A percentile compares a stretch with the other conserved stretches of the same genome.
These are phyloP conservation scores for Bothrops jararaca DNA, from an alignment of 2,113 vertebrate genomes.

Conservation along the genomic window DNA sequence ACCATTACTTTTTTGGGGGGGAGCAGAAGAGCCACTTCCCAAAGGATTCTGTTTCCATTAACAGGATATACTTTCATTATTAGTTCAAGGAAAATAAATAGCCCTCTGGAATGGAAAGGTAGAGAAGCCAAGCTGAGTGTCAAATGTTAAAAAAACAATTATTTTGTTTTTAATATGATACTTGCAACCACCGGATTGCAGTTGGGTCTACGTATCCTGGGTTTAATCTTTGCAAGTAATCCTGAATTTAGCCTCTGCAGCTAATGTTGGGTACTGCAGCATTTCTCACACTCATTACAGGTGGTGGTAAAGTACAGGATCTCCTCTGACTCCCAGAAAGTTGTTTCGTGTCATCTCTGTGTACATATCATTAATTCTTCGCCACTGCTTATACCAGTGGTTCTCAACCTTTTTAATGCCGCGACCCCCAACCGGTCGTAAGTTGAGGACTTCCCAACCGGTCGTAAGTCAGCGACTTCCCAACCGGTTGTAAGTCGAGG, in stretches of 20 bases:
- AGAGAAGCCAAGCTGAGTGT: not conserved
- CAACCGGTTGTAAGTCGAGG: no score
- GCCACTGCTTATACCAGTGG: not conserved
- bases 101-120: not conserved
- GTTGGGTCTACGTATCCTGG: not conserved
- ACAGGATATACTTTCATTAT: not conserved
- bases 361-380: not conserved
- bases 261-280: not conserved
- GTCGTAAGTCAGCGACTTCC: no score
- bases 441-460: no score
- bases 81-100: not conserved
- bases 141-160: not conserved
- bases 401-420: no score
- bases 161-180: not conserved
- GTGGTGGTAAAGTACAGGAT: not conserved
- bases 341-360: not conserved
- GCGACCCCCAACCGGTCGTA: no score
- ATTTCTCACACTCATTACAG: not conserved
- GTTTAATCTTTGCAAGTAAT: not conserved
- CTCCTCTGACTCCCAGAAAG: not conserved
- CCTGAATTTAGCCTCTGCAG: not conserved
- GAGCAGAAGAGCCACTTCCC: not conserved
- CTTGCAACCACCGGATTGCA: not conserved
- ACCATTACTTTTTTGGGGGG: not conserved
- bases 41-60: fast-evolving